phyloP scores from a whole-genome alignment of 2,888 invertebrate genomes.

The Parelbella ahira region DNA sequence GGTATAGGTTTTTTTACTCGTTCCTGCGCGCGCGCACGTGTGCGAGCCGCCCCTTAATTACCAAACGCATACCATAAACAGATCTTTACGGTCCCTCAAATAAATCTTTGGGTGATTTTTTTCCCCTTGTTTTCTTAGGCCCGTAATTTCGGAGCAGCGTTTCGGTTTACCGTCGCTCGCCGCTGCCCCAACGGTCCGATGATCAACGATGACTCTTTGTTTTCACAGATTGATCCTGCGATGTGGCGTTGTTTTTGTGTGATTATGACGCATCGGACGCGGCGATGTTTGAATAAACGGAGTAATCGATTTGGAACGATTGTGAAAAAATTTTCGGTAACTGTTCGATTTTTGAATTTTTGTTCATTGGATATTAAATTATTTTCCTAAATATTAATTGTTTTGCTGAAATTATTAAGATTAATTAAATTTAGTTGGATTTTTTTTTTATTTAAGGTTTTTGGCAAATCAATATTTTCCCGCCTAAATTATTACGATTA shows the following conservation, averaged over 20 bases:
- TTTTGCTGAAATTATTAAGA: too few species aligned
- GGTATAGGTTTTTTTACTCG: slow-evolving; percentile 70
- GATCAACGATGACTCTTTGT: slow-evolving; percentile 71
- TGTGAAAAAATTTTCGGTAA: too few species aligned
- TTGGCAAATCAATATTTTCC: too few species aligned
- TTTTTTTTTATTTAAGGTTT: too few species aligned
- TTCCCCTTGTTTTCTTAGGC: slow-evolving; percentile 74
- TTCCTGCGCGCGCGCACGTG: slow-evolving; percentile 76
- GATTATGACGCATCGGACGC: slow-evolving; percentile 26
- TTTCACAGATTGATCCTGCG: slow-evolving; percentile 64
- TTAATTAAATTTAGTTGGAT: too few species aligned
- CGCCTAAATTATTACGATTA: too few species aligned
- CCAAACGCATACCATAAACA: slow-evolving; percentile 81
- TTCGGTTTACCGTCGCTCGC: slow-evolving; percentile 60
- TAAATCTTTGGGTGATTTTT: slow-evolving; percentile 70
- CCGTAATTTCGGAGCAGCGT: slow-evolving; percentile 65
- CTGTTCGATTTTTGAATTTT: too few species aligned
- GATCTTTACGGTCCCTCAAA: slow-evolving; percentile 81
- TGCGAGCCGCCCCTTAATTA: slow-evolving; percentile 78
- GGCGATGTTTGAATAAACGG: slow-evolving; percentile 30
- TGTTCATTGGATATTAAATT: too few species aligned
- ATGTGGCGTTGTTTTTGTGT: slow-evolving; percentile 28
- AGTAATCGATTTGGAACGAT: slow-evolving; percentile 23
- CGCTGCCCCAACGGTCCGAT: slow-evolving; percentile 46
- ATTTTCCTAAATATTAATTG: too few species aligned